Base-by-base conservation (phyloP, 1,140 invertebrate species). In the Linepithema humile region DNA sequence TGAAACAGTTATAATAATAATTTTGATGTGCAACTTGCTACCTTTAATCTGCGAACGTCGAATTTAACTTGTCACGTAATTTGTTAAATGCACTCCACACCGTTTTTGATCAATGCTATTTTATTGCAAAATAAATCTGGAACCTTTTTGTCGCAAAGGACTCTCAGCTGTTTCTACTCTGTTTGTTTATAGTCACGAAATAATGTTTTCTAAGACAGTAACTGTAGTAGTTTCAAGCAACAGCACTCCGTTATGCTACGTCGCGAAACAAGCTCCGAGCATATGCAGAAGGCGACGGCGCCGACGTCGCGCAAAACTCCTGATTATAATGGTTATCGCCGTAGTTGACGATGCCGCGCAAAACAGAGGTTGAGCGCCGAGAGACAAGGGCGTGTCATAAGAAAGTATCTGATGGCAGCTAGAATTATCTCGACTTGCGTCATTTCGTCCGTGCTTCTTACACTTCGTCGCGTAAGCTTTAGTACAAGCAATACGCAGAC, bases 311-410 rank as follows among this genome's bases (percentile, higher is more conserved):
- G 89, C 84, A 90, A 92, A 92, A 90, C 91, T 92, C 82, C 89
- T 91, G 91, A 92, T 92, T 93, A 93, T 89, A 89, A 90, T 88
- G 88, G 90, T 90, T 91, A 93, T 91, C 88, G 90, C 88, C 82
- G 83, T 89, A 90, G 85, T 89, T 89, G 85, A 85, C 65, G 80
- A 87, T 40, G 78, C 62, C 50, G 43, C 62, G 77, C n/a, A 65
- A 80, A 85, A 72, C 40, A 84, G 86, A 77, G 48, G 85, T 26
- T 67, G 82, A 15, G 64, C 60, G 64, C 70, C 65, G 75, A 77
- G 89, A 87, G 75, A 62, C 48, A 45, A 77, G 70, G 78, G 77
- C 17, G 72, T 32, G 20, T 62, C 45, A 48, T 9, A 38, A 38
- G 50, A 38, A 29, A 55, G n/a, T n/a, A 38, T 9, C n/a, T 62